These are phyloP conservation scores for Microctonus hyperodae DNA, from an alignment of 2,888 invertebrate genomes.

Conservation along the genomic window DNA sequence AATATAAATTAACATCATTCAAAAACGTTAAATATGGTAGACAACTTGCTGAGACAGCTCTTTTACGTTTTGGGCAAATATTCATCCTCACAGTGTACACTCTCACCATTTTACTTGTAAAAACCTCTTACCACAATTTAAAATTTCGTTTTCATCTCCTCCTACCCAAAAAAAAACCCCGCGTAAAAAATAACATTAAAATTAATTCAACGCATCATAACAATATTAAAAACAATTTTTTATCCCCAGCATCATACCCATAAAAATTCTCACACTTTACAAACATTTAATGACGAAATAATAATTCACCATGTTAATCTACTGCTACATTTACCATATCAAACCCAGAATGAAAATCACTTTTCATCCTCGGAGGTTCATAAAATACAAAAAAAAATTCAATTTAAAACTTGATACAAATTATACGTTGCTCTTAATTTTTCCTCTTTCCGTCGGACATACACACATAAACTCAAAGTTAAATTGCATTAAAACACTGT, in stretches of 20 bases:
- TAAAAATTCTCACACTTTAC: neutral
- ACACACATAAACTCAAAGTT: constrained; percentile 13
- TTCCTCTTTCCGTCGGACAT: neutral
- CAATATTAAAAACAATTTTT: neutral
- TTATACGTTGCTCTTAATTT: constrained; percentile 3
- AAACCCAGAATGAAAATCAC: neutral
- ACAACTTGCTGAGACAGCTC: constrained; percentile 27
- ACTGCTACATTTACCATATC: neutral
- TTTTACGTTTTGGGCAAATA: constrained; percentile 18
- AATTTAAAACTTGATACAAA: neutral
- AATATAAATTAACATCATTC: neutral
- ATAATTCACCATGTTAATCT: neutral
- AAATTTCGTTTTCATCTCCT: constrained; percentile 19
- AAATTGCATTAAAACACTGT: constrained; percentile 23
- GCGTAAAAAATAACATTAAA: neutral
- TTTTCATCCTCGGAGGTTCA: neutral
- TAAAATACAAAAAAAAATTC: neutral
- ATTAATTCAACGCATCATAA: constrained; percentile 29
- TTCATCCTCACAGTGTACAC: neutral
- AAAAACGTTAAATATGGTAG: constrained; percentile 24
- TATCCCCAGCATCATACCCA: neutral
- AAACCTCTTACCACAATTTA: constrained; percentile 25
- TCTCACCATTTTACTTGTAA: constrained; percentile 10
- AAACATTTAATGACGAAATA: constrained; percentile 3
- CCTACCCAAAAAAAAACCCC: too few species aligned